Evolutionary conservation across 2,113 vertebrate species (phyloP), one percentile per base, ranked within the genome.

Genomic region (Gopherus evgoodei): DNA sequence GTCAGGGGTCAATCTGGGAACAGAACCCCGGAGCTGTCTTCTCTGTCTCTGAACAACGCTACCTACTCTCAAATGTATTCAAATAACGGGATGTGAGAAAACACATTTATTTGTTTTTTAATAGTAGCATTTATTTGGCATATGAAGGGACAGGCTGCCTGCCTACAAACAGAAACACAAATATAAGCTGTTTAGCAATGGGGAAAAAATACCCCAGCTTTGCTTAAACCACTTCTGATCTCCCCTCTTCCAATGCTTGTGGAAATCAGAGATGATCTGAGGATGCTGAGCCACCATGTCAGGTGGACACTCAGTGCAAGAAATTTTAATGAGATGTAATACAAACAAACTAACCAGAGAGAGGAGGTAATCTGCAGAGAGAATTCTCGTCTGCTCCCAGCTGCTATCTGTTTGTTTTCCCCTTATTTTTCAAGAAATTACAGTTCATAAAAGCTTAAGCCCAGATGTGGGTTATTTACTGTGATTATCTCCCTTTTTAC

Each of bases 401-500:
- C 72, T 92, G 65, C 85, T 81, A 54, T 86, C 81, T 86, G 47
- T 93, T 88, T 95, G 83, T 89, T 97, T 95, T 96, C 72, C 44
- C 35, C 91, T 91, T 96, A 47, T 87, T 95, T 97, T 69, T 87
- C 72, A 93, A 95, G 91, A 96, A 95, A 97, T 91, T 94, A 44
- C 25, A 83, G 79, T 88, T 86, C 69, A 86, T 88, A 57, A 96
- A 95, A 44, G 81, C 86, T 52, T 78, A 38, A 90, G 19, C 95
- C 95, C 92, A 97, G 92, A 79, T 84, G 1, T 57, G 69, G 49
- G 78, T 91, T 83, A 79, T 97, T 96, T 97, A 84, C 57, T 96
- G 88, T 95, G 86, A 96, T 97, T 97, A 97, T 94, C 94, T 98
- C 8, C 7, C 80, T 88, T 83, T 96, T 96, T 38, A 53, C 91